These are phyloP conservation scores for Cynopterus sphinx DNA, from an alignment of 2,797 vertebrate genomes.

Conservation along the genomic window DNA sequence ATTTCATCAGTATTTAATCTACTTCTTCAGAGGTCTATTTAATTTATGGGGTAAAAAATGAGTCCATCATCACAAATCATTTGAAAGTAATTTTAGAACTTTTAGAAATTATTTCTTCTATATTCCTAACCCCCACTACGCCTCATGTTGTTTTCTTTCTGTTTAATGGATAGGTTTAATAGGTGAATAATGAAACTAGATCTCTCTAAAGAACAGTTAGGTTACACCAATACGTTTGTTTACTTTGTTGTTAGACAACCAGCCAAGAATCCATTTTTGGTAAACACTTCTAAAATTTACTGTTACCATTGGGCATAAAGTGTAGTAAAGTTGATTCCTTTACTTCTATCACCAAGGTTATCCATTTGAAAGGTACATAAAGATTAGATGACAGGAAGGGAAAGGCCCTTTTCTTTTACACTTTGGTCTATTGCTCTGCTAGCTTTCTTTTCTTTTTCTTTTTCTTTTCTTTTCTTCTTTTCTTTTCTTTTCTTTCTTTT, in stretches of 20 bases:
- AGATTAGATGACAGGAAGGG: constrained; percentile 51
- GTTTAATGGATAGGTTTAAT: constrained; percentile 7
- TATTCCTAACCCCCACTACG: rapidly evolving
- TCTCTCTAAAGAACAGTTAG: background rate
- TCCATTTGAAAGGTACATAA: constrained; percentile 55
- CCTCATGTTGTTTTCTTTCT: background rate
- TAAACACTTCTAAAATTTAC: constrained; percentile 64
- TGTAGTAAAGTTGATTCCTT: constrained; percentile 55
- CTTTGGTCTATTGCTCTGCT: constrained; percentile 15
- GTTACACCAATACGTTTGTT: background rate
- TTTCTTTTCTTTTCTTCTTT: background rate
- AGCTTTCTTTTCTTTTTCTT: background rate
- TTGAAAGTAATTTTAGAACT: background rate
- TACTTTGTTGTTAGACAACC: constrained; percentile 40
- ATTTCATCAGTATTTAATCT: background rate
- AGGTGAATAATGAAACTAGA: constrained; percentile 11
- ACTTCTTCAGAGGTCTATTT: background rate
- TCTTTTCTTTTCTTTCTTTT: too few species aligned
- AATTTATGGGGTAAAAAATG: background rate
- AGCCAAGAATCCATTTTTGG: constrained; percentile 5
- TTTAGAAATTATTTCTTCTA: background rate
- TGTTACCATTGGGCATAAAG: constrained; percentile 47
- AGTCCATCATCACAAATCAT: background rate
- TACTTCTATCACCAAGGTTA: constrained; percentile 57
- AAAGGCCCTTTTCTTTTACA: constrained; percentile 28